phyloP scores from a whole-genome alignment of 1,140 invertebrate species.

The Drosophila yakuba region DNA sequence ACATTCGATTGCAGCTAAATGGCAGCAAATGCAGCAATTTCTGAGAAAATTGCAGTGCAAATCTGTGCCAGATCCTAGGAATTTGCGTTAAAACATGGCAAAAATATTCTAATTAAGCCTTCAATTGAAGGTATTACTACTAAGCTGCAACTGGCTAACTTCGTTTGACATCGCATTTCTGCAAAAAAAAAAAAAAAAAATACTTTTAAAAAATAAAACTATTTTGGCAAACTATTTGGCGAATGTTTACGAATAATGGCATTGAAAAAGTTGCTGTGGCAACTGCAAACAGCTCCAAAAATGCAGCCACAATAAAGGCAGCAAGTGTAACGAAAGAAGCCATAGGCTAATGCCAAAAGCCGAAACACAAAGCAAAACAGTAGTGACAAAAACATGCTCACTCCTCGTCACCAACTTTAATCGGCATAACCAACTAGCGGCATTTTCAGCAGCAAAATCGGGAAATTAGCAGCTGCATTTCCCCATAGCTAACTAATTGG shows the following conservation, averaged over 20 bases:
- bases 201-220: not conserved
- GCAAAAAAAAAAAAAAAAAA: not conserved
- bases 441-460: not conserved
- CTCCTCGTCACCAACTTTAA: not conserved
- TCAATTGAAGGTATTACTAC: not conserved
- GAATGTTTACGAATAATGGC: not conserved
- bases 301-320: conserved; percentile 4
- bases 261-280: conserved; percentile 13
- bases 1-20: conserved; percentile 8
- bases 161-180: not conserved
- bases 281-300: conserved; percentile 14
- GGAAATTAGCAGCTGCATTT: too few relatives aligned
- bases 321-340: conserved; percentile 20
- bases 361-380: not conserved
- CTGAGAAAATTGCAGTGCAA: not conserved
- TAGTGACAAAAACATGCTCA: not conserved
- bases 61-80: not conserved
- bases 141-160: not conserved
- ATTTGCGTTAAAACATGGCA: too few relatives aligned
- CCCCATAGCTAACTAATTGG: not conserved
- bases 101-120: not conserved
- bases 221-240: too few relatives aligned
- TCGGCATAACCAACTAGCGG: not conserved
- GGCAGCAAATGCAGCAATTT: not conserved
- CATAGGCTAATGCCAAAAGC: conserved; percentile 6